Evolutionary conservation across 2,113 vertebrate genomes (phyloP).

Genomic region (Cyprinodon variegatus): DNA sequence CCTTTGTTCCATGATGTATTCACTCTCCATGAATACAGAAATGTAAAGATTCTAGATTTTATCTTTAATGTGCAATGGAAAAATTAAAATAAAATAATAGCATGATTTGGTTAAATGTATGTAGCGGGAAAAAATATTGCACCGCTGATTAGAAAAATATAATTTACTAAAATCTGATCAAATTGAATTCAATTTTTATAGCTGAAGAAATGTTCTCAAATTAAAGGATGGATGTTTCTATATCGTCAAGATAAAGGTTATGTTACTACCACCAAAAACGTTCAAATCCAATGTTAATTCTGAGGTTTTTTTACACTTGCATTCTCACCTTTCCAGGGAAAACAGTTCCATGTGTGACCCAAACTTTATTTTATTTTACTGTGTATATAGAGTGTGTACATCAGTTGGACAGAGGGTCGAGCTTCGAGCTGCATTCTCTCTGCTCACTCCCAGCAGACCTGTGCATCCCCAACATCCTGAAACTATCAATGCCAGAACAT

Average conservation of each 20-base stretch:
- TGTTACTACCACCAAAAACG: background rate
- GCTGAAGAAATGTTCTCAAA: background rate
- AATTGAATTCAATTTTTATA: background rate
- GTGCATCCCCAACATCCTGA: constrained; percentile 63
- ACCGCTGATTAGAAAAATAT: background rate
- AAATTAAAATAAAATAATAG: background rate
- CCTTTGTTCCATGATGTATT: too few species aligned
- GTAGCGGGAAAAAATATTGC: background rate
- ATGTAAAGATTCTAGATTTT: too few species aligned
- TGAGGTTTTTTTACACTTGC: background rate
- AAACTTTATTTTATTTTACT: background rate
- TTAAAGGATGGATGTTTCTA: background rate
- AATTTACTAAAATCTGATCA: background rate
- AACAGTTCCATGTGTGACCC: background rate
- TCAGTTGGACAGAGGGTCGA: constrained; percentile 75
- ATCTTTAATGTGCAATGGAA: too few species aligned
- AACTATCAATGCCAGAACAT: constrained; percentile 18
- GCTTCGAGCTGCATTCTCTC: constrained; percentile 75
- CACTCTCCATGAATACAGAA: too few species aligned
- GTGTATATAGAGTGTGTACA: background rate
- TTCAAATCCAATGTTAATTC: background rate
- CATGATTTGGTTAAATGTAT: background rate
- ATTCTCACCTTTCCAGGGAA: background rate
- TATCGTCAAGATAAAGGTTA: too few species aligned
- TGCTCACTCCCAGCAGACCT: constrained; percentile 81